Conservation (phyloP, 2,797 vertebrate genomes). For the Triplophysa yarkandensis region DNA sequence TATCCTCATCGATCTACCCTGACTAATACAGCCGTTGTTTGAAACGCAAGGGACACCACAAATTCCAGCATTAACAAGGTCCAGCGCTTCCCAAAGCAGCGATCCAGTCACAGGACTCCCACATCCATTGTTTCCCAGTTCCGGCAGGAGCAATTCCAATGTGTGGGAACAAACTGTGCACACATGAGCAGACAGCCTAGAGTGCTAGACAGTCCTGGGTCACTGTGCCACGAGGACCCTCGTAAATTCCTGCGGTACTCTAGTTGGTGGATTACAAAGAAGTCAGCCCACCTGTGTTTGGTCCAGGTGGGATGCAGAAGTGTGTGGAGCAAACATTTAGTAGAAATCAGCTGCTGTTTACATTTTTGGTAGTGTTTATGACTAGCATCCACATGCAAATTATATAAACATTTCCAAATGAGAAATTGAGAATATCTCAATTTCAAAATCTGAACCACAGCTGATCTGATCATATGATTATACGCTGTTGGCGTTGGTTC, state of each 20-base stretch:
- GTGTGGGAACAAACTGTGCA: conserved; percentile 64
- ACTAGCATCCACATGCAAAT: too few species aligned
- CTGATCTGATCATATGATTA: background rate
- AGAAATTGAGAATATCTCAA: background rate
- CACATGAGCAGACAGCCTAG: conserved; percentile 52
- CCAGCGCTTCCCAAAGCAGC: conserved; percentile 61
- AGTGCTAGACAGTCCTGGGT: conserved; percentile 59
- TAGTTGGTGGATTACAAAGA: conserved; percentile 66
- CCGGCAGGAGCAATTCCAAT: conserved; percentile 61
- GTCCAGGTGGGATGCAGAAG: background rate
- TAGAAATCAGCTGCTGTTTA: too few species aligned
- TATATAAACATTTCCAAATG: too few species aligned
- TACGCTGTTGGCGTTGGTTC: background rate
- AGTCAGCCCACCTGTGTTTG: conserved; percentile 23
- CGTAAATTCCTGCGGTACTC: conserved; percentile 60
- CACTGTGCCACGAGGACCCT: conserved; percentile 61
- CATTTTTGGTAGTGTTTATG: background rate
- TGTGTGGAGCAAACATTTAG: too few species aligned
- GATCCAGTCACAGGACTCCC: conserved; percentile 48
- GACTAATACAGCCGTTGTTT: conserved; percentile 65
- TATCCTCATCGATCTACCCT: conserved; percentile 43
- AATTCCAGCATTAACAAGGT: conserved; percentile 66
- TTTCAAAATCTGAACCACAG: background rate
- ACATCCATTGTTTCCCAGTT: conserved; percentile 62
- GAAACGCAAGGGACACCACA: conserved; percentile 65